Conservation (phyloP, 2,113 vertebrate species). For the Muntiacus reevesi region DNA sequence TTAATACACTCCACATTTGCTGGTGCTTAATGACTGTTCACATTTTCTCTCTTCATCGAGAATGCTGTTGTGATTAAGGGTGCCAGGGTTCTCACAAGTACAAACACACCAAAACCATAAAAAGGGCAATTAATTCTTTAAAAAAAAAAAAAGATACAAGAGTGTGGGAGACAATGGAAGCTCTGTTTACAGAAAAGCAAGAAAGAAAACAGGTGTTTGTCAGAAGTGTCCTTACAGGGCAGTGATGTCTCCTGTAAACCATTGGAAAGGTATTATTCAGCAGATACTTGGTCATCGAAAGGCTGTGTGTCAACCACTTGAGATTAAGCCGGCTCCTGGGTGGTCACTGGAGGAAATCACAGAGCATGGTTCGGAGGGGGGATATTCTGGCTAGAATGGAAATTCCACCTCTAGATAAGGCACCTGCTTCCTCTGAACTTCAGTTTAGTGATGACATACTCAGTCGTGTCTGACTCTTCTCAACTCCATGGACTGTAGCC, state of each 20-base stretch:
- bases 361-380: neutral
- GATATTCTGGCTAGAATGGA: fast-evolving
- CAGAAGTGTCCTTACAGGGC: neutral
- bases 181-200: neutral
- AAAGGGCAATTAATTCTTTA: slow-evolving; percentile 76
- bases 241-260: neutral
- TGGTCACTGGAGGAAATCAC: neutral
- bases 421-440: neutral
- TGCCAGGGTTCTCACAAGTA: slow-evolving; percentile 54
- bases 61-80: slow-evolving; percentile 73
- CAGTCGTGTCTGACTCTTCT: neutral
- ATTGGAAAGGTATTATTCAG: fast-evolving
- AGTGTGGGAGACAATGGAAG: neutral
- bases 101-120: slow-evolving; percentile 73
- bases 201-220: neutral
- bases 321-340: fast-evolving
- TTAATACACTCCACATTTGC: slow-evolving; percentile 72
- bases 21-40: slow-evolving; percentile 75
- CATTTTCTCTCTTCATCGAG: slow-evolving; percentile 62
- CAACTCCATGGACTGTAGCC: neutral
- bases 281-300: fast-evolving
- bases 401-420: neutral
- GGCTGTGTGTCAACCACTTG: fast-evolving
- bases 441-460: neutral
- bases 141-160: neutral